These are phyloP conservation scores for Nezara viridula DNA, from an alignment of 2,888 invertebrate species.

Conservation along the genomic window DNA sequence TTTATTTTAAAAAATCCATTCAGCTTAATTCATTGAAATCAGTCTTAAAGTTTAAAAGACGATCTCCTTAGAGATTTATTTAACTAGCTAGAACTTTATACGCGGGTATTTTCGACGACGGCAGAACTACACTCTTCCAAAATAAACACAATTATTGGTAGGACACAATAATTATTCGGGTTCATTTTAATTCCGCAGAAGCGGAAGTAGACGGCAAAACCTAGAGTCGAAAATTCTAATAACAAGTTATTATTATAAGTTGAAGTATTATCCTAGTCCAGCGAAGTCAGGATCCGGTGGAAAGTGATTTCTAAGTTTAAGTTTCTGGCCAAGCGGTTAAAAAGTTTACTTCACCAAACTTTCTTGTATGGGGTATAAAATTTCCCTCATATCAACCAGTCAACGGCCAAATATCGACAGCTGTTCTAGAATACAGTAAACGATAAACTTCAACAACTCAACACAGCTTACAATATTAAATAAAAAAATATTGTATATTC, in stretches of 20 bases:
- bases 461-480: not conserved
- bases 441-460: not conserved
- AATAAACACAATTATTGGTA: too few species aligned
- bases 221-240: not conserved
- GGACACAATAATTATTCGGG: too few species aligned
- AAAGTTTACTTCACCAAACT: not conserved
- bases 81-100: too few species aligned
- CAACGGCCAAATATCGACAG: not conserved
- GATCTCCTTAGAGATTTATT: too few species aligned
- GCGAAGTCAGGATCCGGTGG: not conserved
- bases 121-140: too few species aligned
- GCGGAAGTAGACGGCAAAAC: not conserved
- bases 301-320: not conserved
- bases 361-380: not conserved
- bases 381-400: conserved; percentile 11
- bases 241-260: not conserved
- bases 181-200: too few species aligned
- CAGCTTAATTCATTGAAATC: too few species aligned
- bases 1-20: too few species aligned
- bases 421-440: not conserved
- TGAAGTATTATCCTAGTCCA: not conserved
- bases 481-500: not conserved
- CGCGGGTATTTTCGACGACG: too few species aligned
- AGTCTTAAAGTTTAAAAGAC: too few species aligned
- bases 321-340: not conserved